Base-by-base conservation (phyloP, 2,888 invertebrate species). In the Coleophora deauratella region DNA sequence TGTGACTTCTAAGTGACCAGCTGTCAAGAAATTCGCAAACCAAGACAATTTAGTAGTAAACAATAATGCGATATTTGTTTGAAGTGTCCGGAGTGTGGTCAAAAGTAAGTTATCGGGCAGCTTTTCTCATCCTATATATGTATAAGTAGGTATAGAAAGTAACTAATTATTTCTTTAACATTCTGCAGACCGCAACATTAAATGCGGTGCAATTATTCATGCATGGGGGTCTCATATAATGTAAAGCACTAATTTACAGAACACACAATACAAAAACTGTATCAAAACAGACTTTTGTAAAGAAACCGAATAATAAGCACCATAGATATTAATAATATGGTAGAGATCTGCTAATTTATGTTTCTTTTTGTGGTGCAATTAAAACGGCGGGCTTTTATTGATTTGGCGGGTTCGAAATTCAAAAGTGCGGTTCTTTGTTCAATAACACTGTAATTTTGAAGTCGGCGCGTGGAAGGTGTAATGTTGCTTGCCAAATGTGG, bases 371-470 rank as follows among this genome's bases (percentile, higher is more conserved):
- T 59, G 52, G 43, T 55, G 52, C 67, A 71, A 75, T 75, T 72
- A 76, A 63, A 54, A 53, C 47, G 46, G 41, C 33, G 52, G 53
- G 63, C 60, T 55, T 55, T 59, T 68, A 67, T 73, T 67, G 62
- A 67, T 70, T 71, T 67, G 55, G 59, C 57, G 56, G 47, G 52
- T 54, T 50, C 48, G 50, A 57, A 55, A 46, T 51, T 46, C 48
- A 44, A 57, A 57, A 50, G 53, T 70, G 66, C 59, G 54, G 46
- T 46, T 63, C 64, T 70, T 78, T 78, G 66, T 69, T 59, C 53
- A 45, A 53, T 66, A 66, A 66, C 66, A 71, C 62, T 61, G 58
- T 71, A 68, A 76, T 75, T 77, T 71, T 68, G 70, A 66, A 63
- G 71, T 70, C 66, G 59, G 61, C 59, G 57, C 56, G 61, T 66